phyloP scores from a whole-genome alignment of 2,888 invertebrate species.

The Trachelus tabidus region DNA sequence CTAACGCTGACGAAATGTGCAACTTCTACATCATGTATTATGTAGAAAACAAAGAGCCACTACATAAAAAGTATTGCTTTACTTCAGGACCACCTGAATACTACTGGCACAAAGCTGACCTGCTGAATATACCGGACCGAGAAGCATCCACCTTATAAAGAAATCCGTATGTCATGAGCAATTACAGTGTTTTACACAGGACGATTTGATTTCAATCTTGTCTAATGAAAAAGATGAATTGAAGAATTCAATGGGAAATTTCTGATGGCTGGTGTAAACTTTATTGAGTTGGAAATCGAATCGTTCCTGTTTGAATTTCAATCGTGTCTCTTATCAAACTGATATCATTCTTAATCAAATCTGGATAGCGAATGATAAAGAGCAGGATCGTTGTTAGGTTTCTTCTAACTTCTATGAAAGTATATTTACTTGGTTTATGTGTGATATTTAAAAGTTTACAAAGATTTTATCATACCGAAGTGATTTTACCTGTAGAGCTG shows the following conservation, averaged over 20 bases:
- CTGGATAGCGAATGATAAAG: background rate
- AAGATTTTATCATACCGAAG: background rate
- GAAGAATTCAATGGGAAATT: background rate
- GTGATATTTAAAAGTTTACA: background rate
- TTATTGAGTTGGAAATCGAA: background rate
- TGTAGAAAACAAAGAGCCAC: slow-evolving; percentile 79
- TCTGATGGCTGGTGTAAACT: background rate
- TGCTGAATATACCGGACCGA: slow-evolving; percentile 80
- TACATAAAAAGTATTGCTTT: slow-evolving; percentile 86
- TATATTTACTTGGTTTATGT: background rate
- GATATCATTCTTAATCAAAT: background rate
- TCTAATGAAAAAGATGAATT: background rate
- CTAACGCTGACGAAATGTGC: slow-evolving; percentile 94
- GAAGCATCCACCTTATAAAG: slow-evolving; percentile 74
- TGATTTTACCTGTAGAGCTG: background rate
- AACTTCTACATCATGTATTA: slow-evolving; percentile 96
- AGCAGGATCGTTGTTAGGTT: background rate
- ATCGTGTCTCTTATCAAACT: background rate
- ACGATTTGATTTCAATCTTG: background rate
- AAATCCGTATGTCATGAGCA: background rate
- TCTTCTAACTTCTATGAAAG: background rate
- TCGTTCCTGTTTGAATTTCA: background rate
- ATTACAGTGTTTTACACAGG: background rate
- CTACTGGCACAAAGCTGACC: slow-evolving; percentile 79
- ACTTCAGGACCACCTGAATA: slow-evolving; percentile 86